Evolutionary conservation across 2,113 vertebrate species (phyloP).

Genomic region (Ariopsis seemanni): DNA sequence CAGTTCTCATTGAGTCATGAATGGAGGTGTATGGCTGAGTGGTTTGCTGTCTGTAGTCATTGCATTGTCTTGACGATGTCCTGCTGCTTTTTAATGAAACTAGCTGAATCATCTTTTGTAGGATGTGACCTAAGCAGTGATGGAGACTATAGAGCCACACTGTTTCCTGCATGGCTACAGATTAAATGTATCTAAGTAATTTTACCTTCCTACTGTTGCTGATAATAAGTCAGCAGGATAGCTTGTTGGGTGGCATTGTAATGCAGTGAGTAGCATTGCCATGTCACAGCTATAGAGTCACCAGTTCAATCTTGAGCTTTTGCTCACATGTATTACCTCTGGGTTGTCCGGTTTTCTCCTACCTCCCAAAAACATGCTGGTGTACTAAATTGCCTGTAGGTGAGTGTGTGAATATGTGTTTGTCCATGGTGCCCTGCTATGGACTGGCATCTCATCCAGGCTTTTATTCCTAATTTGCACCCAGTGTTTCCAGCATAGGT

Average conservation of each 20-base stretch:
- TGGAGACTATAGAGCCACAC: background rate
- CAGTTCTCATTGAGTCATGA: constrained; percentile 29
- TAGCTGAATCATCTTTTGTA: constrained; percentile 33
- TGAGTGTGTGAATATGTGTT: background rate
- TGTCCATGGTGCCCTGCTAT: background rate
- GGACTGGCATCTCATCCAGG: background rate
- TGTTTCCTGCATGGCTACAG: background rate
- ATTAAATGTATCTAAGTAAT: background rate
- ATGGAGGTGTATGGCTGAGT: constrained; percentile 12
- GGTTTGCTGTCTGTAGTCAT: constrained; percentile 31
- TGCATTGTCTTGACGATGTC: background rate
- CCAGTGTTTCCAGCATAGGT: background rate
- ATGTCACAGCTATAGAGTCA: too few species aligned
- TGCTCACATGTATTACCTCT: background rate
- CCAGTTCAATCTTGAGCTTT: background rate
- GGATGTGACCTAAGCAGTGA: background rate
- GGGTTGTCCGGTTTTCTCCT: background rate
- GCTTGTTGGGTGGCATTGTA: background rate
- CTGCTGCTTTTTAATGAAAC: constrained; percentile 26
- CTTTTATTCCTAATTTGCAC: background rate
- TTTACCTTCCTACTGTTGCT: background rate
- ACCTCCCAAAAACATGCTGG: background rate
- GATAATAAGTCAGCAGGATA: background rate
- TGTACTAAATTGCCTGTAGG: background rate
- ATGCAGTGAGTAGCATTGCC: background rate